Conservation (phyloP, 2,888 invertebrate genomes). For the Diploptera punctata region DNA sequence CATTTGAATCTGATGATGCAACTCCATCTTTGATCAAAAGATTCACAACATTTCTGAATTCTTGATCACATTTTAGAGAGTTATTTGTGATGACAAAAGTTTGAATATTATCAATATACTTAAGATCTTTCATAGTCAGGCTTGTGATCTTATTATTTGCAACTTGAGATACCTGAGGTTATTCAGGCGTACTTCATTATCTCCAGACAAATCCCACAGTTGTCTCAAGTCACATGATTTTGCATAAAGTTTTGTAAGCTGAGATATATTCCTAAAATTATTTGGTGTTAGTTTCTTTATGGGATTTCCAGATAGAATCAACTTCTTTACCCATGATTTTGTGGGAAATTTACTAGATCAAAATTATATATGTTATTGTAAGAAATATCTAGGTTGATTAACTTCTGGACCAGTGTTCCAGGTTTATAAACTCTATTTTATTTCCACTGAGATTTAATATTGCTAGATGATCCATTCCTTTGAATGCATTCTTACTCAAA, state of each 20-base stretch:
- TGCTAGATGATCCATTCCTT: constrained; percentile 73
- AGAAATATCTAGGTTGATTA: constrained; percentile 74
- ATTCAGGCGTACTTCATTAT: constrained; percentile 51
- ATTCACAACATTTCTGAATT: constrained; percentile 66
- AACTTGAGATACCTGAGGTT: constrained; percentile 59
- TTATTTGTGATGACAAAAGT: constrained; percentile 69
- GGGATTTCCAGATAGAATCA: constrained; percentile 77
- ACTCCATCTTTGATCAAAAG: constrained; percentile 6
- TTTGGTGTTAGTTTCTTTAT: constrained; percentile 69
- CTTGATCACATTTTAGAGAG: constrained; percentile 69
- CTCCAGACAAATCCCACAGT: constrained; percentile 62
- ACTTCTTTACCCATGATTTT: constrained; percentile 67
- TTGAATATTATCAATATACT: constrained; percentile 63
- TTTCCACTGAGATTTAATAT: constrained; percentile 73
- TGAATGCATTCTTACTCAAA: constrained; percentile 68
- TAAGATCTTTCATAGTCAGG: constrained; percentile 64
- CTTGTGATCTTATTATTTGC: constrained; percentile 65
- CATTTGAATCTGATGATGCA: background rate
- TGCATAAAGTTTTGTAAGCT: constrained; percentile 71
- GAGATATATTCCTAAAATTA: constrained; percentile 67
- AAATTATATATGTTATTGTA: constrained; percentile 70
- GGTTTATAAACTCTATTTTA: constrained; percentile 60
- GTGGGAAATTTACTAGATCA: constrained; percentile 68
- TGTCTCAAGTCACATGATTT: constrained; percentile 72
- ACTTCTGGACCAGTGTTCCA: constrained; percentile 59